Conservation (phyloP, 2,888 invertebrate species). For the Lasiommata megera region DNA sequence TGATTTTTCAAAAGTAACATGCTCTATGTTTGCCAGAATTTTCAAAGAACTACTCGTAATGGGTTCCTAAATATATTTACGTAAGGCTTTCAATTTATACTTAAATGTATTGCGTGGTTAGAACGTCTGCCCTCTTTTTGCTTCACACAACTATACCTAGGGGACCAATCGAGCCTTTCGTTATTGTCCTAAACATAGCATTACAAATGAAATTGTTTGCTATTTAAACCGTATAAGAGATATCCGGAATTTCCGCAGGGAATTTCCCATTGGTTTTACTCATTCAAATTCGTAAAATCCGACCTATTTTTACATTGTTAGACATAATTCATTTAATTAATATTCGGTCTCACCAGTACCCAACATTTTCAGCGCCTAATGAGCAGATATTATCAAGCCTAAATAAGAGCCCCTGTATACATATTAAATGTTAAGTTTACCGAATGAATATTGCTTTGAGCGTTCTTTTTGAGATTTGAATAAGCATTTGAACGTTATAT, state of each 20-base stretch:
- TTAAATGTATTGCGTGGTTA: too few relatives aligned
- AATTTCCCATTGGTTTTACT: background rate
- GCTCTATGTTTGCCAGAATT: too few relatives aligned
- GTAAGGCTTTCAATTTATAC: too few relatives aligned
- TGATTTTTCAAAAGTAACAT: too few relatives aligned
- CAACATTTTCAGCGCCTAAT: background rate
- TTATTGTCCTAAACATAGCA: background rate
- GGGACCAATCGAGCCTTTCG: background rate
- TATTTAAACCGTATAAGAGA: background rate
- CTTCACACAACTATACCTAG: background rate
- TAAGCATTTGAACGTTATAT: background rate
- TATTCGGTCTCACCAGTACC: background rate
- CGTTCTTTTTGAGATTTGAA: background rate
- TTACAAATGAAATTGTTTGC: background rate
- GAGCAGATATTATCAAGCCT: constrained; percentile 1
- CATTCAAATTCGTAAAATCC: background rate
- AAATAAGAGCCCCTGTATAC: background rate
- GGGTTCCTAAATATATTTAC: too few relatives aligned
- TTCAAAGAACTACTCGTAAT: too few relatives aligned
- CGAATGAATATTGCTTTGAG: background rate
- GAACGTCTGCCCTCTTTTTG: too few relatives aligned
- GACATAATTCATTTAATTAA: background rate
- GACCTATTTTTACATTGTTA: background rate
- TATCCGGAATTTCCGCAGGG: background rate
- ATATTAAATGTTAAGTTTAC: background rate